These are phyloP conservation scores for Ariolimax columbianus DNA, from an alignment of 2,888 invertebrate genomes.

Conservation along the genomic window DNA sequence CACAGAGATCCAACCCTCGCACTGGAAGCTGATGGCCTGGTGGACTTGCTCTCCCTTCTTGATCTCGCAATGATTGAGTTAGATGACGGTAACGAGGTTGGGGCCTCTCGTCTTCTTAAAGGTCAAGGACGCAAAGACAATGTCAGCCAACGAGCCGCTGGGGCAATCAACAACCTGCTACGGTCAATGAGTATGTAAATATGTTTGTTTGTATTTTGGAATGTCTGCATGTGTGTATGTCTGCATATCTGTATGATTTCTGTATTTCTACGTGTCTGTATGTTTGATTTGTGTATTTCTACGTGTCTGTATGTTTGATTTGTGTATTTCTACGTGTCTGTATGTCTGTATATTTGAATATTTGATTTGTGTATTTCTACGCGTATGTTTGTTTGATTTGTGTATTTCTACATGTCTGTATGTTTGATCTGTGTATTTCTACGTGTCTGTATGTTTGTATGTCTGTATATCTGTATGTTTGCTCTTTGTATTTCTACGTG, in stretches of 20 bases:
- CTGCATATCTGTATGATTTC: not conserved
- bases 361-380: too few relatives aligned
- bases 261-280: not conserved
- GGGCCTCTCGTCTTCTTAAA: not conserved
- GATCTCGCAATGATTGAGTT: not conserved
- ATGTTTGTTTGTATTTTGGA: too few relatives aligned
- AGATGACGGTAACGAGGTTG: not conserved
- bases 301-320: not conserved
- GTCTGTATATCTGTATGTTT: too few relatives aligned
- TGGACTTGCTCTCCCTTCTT: not conserved
- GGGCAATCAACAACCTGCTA: not conserved
- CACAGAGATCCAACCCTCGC: not conserved
- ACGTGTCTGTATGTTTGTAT: too few relatives aligned
- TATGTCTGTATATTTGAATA: too few relatives aligned
- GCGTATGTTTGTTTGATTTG: too few relatives aligned
- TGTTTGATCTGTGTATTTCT: too few relatives aligned
- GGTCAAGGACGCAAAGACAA: not conserved
- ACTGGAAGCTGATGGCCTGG: not conserved
- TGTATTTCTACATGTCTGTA: too few relatives aligned
- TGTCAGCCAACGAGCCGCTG: conserved; percentile 17
- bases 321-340: too few relatives aligned
- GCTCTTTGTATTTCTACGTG: too few relatives aligned
- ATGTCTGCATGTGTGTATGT: not conserved
- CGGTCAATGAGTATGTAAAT: not conserved
- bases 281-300: not conserved